Percentiles rank a stretch among this genome's conserved stretches.
Conservation (phyloP, 2,797 vertebrate species). For the Parambassis ranga region DNA sequence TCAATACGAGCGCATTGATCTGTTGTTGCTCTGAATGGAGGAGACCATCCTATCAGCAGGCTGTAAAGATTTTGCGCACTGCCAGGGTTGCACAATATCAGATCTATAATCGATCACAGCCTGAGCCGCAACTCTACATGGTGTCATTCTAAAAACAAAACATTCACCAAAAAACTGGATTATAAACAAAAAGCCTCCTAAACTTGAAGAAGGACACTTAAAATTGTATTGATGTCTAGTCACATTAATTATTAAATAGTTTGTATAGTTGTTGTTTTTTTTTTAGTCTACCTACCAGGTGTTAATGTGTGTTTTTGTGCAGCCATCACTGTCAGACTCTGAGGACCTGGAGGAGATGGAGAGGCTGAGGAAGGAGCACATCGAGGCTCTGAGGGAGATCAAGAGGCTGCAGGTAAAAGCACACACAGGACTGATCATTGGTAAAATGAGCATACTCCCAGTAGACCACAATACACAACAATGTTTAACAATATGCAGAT, state of each 20-base stretch:
- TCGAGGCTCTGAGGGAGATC: slow-evolving; percentile 85
- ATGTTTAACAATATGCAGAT: no score
- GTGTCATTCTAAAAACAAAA: no score
- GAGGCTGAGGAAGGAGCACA: slow-evolving; percentile 83
- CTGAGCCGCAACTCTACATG: not conserved
- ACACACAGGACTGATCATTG: no score
- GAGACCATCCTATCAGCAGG: not conserved
- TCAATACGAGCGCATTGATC: not conserved
- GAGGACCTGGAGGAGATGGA: slow-evolving; percentile 84
- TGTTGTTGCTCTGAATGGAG: not conserved
- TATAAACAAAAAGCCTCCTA: no score
- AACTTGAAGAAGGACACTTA: no score
- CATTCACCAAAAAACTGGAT: no score
- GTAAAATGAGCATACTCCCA: no score
- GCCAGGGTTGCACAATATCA: not conserved
- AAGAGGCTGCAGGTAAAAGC: slow-evolving; percentile 85
- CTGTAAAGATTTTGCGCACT: not conserved
- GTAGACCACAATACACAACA: no score
- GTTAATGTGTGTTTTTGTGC: not conserved
- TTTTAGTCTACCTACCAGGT: not conserved
- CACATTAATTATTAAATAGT: no score
- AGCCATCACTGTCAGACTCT: slow-evolving; percentile 81
- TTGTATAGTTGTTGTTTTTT: no score
- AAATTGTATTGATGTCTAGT: no score
- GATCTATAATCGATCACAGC: not conserved